Evolutionary conservation across 1,140 invertebrate genomes (phyloP).

Genomic region (Caenorhabditis tropicalis): DNA sequence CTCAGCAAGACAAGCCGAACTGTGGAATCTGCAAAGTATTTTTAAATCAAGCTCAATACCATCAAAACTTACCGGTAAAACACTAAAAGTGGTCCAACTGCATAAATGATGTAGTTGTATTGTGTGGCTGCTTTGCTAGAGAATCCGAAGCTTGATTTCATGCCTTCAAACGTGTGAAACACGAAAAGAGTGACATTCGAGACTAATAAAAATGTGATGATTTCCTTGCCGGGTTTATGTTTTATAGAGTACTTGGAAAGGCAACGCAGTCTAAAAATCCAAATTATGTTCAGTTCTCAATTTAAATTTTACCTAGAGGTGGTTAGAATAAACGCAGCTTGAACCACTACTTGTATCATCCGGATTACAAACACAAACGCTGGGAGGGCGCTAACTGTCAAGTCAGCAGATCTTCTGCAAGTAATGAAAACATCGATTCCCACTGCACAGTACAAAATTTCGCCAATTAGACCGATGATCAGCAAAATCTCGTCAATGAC

Average conservation of each 20-base stretch:
- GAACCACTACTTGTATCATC: conserved; percentile 69
- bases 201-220: conserved; percentile 71
- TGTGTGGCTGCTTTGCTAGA: conserved; percentile 30
- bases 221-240: conserved; percentile 68
- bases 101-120: conserved; percentile 67
- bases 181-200: conserved; percentile 71
- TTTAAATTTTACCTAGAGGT: conserved; percentile 50
- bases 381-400: conserved; percentile 42
- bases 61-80: conserved; percentile 62
- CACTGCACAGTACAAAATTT: conserved; percentile 62
- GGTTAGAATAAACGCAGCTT: conserved; percentile 69
- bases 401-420: conserved; percentile 36
- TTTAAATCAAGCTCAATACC: background rate
- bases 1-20: conserved; percentile 56
- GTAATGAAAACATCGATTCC: conserved; percentile 52
- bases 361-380: conserved; percentile 63
- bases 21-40: conserved; percentile 34
- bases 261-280: conserved; percentile 64
- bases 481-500: conserved; percentile 71
- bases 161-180: conserved; percentile 69
- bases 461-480: conserved; percentile 69
- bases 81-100: conserved; percentile 67
- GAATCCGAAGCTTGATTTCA: conserved; percentile 46
- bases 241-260: conserved; percentile 54
- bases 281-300: background rate